Evolutionary conservation across 2,888 invertebrate genomes (phyloP).

Genomic region (Neria commutata): DNA sequence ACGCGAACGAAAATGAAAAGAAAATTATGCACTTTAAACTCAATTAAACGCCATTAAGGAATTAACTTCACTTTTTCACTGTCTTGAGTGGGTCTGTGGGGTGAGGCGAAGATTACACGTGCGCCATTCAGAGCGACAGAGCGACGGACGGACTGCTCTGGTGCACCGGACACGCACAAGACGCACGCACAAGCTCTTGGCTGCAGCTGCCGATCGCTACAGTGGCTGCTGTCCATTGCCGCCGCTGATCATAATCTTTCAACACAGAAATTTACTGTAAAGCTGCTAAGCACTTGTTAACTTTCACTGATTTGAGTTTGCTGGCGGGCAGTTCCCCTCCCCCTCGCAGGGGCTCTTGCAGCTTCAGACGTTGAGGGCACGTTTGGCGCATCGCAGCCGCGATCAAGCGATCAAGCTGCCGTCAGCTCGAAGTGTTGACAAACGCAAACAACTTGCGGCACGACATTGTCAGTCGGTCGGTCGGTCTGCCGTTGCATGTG

Average conservation of each 20-base stretch:
- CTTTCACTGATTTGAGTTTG: slow-evolving; percentile 1
- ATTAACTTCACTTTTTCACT: slow-evolving; percentile 33
- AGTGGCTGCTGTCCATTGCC: slow-evolving; percentile 1
- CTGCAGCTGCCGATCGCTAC: slow-evolving; percentile 1
- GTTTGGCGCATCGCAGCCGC: background rate
- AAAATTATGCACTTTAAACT: slow-evolving; percentile 5
- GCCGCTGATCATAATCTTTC: slow-evolving; percentile 12
- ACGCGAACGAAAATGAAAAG: background rate
- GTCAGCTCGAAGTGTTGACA: slow-evolving; percentile 2
- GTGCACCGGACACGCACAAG: background rate
- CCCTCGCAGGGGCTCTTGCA: too few relatives aligned
- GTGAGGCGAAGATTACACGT: background rate
- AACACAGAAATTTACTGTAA: slow-evolving; percentile 2
- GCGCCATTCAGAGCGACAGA: background rate
- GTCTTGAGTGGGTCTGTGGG: background rate
- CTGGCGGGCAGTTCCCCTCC: background rate
- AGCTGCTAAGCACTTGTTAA: background rate
- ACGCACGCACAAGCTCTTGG: background rate
- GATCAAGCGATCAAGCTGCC: too few relatives aligned
- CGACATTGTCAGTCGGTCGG: background rate
- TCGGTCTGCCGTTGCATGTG: too few relatives aligned
- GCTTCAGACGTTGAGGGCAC: too few relatives aligned
- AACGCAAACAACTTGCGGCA: background rate
- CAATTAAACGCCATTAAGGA: slow-evolving; percentile 42
- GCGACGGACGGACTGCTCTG: background rate